Evolutionary conservation across 2,888 invertebrate species (phyloP).

Genomic region (Oxytorus armatus): DNA sequence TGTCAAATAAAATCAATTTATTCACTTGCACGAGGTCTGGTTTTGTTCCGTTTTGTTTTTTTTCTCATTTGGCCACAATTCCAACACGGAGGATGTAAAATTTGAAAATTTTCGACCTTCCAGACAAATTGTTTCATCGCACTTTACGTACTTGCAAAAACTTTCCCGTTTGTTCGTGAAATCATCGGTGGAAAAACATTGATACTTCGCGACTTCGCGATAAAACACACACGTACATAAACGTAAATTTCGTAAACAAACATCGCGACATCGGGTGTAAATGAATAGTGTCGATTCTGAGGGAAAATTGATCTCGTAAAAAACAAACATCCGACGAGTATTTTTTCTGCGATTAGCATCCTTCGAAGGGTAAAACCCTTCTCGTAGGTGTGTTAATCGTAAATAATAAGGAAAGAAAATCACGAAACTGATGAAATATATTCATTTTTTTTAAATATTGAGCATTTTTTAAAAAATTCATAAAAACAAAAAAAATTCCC

Average conservation of each 20-base stretch:
- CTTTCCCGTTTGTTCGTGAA: too few relatives aligned
- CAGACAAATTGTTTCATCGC: too few relatives aligned
- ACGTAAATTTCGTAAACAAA: constrained; percentile 27
- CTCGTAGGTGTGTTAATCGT: too few relatives aligned
- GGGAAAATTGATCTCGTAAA: constrained; percentile 3
- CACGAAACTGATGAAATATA: too few relatives aligned
- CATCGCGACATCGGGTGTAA: constrained; percentile 21
- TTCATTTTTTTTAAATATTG: too few relatives aligned
- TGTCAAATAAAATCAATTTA: constrained; percentile 7
- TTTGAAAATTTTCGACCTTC: background rate
- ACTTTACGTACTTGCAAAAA: too few relatives aligned
- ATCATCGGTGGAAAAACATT: too few relatives aligned
- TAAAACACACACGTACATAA: background rate
- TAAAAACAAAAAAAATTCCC: too few relatives aligned
- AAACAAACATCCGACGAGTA: background rate
- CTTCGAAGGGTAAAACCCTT: too few relatives aligned
- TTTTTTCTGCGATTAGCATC: constrained; percentile 5
- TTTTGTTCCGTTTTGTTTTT: constrained; percentile 10
- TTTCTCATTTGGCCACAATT: background rate
- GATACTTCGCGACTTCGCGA: too few relatives aligned
- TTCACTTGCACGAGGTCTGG: background rate
- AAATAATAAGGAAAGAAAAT: too few relatives aligned
- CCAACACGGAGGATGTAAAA: background rate
- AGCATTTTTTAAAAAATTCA: too few relatives aligned
- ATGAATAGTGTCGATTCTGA: background rate